Evolutionary conservation across 2,888 invertebrate genomes (phyloP).

Genomic region (Mythimna vitellina): DNA sequence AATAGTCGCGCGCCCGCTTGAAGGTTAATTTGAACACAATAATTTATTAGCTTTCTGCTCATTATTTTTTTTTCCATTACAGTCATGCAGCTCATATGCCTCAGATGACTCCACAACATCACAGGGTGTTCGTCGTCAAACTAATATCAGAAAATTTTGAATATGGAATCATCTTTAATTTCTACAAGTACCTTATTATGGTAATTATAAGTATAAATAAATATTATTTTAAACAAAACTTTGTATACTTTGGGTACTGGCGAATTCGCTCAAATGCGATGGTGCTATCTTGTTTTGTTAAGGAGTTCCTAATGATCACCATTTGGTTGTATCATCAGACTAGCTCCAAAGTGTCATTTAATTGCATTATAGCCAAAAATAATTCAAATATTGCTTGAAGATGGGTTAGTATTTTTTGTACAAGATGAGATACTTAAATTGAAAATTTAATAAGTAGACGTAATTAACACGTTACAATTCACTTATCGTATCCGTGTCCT

Average conservation of each 20-base stretch:
- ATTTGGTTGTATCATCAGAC: neutral
- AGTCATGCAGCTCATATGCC: constrained; percentile 63
- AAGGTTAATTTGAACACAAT: neutral
- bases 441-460: no score
- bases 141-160: constrained; percentile 45
- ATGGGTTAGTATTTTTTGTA: no score
- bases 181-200: constrained; percentile 58
- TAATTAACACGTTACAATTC: no score
- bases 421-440: no score
- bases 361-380: no score
- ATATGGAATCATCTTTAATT: constrained; percentile 52
- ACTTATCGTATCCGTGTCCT: no score
- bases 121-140: constrained; percentile 66
- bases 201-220: constrained; percentile 54
- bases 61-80: constrained; percentile 21
- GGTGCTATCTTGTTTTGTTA: neutral
- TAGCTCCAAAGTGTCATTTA: no score
- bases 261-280: neutral
- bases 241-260: neutral
- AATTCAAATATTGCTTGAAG: no score
- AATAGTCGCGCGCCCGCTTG: no score
- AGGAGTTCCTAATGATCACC: neutral
- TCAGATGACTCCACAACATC: constrained; percentile 64
- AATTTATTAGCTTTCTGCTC: neutral
- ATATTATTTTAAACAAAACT: neutral